Evolutionary conservation across 2,888 invertebrate genomes (phyloP), one percentile per base, ranked within the genome.

Genomic region (Lasioglossum lativentre): DNA sequence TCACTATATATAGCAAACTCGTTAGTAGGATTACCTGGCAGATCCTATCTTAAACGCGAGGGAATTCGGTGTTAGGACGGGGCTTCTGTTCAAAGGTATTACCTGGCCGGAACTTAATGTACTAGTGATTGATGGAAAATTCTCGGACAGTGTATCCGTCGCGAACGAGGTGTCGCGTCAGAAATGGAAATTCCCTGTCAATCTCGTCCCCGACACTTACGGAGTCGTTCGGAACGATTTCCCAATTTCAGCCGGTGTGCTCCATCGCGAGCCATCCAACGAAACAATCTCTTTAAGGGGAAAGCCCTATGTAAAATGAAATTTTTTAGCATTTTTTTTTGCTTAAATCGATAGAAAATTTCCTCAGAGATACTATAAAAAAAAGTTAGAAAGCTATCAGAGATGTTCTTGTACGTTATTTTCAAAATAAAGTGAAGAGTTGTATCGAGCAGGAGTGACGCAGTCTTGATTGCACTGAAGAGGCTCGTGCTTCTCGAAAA

Each of bases 11-110:
- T 45, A 68, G 47, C 14, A 47, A 47, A 47, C 66, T 63, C 34
- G 45, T 68, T 68, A 76, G 76, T 47, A 38, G 63, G 76, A 76
- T 76, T 76, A 76, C 66, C 47, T 76, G 34, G 47, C 66, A 68
- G 63, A 76, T 76, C 76, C 66, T 68, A 66, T 66, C 66, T 47
- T 66, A 47, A 66, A 76, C 47, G 30, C 47, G 27, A 47, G 76
- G 76, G 66, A 42, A 76, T 76, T 76, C 45, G 34, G 66, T 38
- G 38, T 66, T 76, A 47, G 66, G 34, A 27, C 66, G 30, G 30
- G 14, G 75, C 40, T 42, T 75, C 75, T 66, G 42, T 27, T 68
- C 66, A 10, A 47, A 66, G 66, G 76, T 66, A 66, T 76, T 63
- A 34, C 42, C 42, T 14, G 42, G 34, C n/a, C 42, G 8, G 38